A percentile compares a stretch with the other conserved stretches of the same genome.
phyloP scores from a whole-genome alignment of 2,113 vertebrate species.

The Morone chrysops region DNA sequence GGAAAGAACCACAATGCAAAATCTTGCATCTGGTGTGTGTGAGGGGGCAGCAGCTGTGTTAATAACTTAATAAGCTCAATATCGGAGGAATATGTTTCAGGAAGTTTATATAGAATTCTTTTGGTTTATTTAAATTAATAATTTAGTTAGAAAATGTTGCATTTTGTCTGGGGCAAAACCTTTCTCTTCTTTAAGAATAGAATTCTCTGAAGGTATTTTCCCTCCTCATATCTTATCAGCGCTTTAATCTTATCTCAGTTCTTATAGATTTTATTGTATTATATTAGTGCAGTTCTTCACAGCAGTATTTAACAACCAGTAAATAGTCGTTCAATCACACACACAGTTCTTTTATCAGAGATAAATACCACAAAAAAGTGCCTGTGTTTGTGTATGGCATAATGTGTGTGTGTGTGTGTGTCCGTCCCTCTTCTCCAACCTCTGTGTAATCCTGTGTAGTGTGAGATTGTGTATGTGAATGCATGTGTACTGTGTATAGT shows the following conservation, averaged over 20 bases:
- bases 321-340: conserved; percentile 1
- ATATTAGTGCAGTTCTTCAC: neutral
- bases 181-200: neutral
- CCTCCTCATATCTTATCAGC: neutral
- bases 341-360: neutral
- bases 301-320: conserved; percentile 19
- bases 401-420: neutral
- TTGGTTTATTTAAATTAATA: neutral
- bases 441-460: conserved; percentile 34
- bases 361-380: conserved; percentile 3
- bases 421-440: neutral
- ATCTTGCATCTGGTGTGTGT: neutral
- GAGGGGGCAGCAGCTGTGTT: neutral
- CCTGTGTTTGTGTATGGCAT: neutral
- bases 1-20: neutral
- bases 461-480: conserved; percentile 28
- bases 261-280: neutral
- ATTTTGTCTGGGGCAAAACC: neutral
- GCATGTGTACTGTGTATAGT: conserved; percentile 26
- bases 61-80: too few relatives aligned
- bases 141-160: neutral
- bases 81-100: neutral
- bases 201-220: neutral
- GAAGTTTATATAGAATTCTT: neutral
- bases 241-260: neutral